Percentiles rank a stretch among this genome's conserved stretches.
Evolutionary conservation across 2,888 invertebrate genomes (phyloP).

Genomic region (Drosophila picticornis): DNA sequence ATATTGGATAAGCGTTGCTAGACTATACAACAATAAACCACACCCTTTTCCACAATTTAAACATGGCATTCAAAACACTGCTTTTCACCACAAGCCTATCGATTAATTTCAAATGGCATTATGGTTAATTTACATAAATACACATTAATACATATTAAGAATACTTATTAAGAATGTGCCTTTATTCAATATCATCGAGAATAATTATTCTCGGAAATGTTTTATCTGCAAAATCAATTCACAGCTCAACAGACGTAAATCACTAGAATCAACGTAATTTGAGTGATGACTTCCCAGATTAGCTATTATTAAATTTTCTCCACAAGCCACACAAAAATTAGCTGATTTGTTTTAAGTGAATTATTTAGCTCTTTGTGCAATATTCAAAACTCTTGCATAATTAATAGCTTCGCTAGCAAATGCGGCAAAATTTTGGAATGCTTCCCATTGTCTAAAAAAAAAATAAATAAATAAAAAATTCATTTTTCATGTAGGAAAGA

Average conservation of each 20-base stretch:
- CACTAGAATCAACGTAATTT: background rate
- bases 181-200: background rate
- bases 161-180: background rate
- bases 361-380: background rate
- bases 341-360: background rate
- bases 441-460: background rate
- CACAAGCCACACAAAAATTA: background rate
- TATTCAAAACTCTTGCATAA: background rate
- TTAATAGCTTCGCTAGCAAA: background rate
- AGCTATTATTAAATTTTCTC: background rate
- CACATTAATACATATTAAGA: too few species aligned
- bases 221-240: background rate
- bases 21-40: background rate
- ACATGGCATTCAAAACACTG: background rate
- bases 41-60: background rate
- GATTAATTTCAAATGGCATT: background rate
- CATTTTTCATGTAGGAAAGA: background rate
- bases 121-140: too few species aligned
- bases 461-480: too few species aligned
- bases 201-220: background rate
- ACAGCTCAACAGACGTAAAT: background rate
- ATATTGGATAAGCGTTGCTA: background rate
- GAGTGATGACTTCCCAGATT: background rate
- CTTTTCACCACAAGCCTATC: background rate
- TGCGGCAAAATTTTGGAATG: background rate